Conservation (phyloP, 2,888 invertebrate genomes). For the Tridacna gigas region DNA sequence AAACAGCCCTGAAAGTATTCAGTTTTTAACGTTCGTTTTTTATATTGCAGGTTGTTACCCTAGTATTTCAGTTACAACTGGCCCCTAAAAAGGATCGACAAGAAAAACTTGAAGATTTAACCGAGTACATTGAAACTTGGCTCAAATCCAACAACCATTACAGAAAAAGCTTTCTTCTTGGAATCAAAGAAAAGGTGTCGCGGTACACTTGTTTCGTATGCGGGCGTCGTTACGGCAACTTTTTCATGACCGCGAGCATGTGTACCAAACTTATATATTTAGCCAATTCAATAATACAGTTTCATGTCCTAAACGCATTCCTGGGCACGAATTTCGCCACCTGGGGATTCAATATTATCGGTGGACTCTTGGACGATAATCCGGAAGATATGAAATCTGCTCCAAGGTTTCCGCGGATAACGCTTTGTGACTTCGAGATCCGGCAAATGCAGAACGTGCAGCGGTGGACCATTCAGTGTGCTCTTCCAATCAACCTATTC, state of each 20-base stretch:
- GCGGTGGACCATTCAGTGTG: constrained; percentile 80
- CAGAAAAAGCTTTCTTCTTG: constrained; percentile 61
- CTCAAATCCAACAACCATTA: constrained; percentile 71
- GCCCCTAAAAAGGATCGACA: constrained; percentile 71
- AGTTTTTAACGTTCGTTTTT: neutral
- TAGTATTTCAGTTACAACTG: constrained; percentile 69
- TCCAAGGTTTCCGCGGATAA: constrained; percentile 79
- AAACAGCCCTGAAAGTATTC: too few relatives aligned
- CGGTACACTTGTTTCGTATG: constrained; percentile 76
- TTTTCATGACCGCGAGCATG: constrained; percentile 78
- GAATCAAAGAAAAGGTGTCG: constrained; percentile 68
- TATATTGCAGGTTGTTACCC: constrained; percentile 39
- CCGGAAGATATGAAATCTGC: constrained; percentile 72
- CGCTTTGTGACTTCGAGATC: constrained; percentile 80
- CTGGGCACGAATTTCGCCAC: constrained; percentile 76
- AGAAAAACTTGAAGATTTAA: constrained; percentile 71
- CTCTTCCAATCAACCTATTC: constrained; percentile 80
- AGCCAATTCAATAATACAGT: constrained; percentile 80
- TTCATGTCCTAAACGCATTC: constrained; percentile 79
- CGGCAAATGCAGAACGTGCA: constrained; percentile 79
- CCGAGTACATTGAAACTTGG: constrained; percentile 76
- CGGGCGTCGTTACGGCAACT: constrained; percentile 79
- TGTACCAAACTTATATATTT: constrained; percentile 79
- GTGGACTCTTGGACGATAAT: constrained; percentile 64
- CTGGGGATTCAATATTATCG: constrained; percentile 78